Evolutionary conservation across 2,888 invertebrate genomes (phyloP).

Genomic region (Drosophila colorata): DNA sequence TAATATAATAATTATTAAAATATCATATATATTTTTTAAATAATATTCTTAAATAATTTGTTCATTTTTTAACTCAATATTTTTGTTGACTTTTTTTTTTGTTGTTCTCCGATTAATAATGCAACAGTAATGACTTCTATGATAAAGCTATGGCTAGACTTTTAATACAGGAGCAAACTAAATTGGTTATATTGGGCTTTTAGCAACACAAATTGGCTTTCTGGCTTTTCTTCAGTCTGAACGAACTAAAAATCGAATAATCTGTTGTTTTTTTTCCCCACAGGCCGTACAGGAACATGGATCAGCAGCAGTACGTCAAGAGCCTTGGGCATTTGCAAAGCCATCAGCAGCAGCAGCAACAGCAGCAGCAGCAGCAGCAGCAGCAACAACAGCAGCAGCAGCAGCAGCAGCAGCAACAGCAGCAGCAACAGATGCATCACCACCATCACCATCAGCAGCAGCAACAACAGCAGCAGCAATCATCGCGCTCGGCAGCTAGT

Average conservation of each 20-base stretch:
- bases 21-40: too few species aligned
- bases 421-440: conserved; percentile 67
- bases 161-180: too few species aligned
- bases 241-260: conserved; percentile 72
- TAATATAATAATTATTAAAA: too few species aligned
- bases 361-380: conserved; percentile 61
- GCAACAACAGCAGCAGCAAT: conserved; percentile 76
- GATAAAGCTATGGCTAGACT: too few species aligned
- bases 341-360: conserved; percentile 63
- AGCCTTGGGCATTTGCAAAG: conserved; percentile 79
- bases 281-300: conserved; percentile 85
- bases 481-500: conserved; percentile 85
- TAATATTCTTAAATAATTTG: too few species aligned
- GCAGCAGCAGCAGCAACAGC: conserved; percentile 56
- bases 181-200: too few species aligned
- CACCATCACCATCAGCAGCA: conserved; percentile 74
- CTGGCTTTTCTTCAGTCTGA: too few species aligned
- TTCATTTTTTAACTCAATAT: too few species aligned
- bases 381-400: conserved; percentile 82
- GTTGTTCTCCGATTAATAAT: too few species aligned
- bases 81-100: too few species aligned
- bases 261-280: conserved; percentile 69
- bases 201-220: too few species aligned
- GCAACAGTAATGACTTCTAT: too few species aligned
- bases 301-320: conserved; percentile 84